Percentiles rank a stretch among this genome's conserved stretches.
Conservation (phyloP, 2,113 vertebrate species). For the Pantherophis guttatus region DNA sequence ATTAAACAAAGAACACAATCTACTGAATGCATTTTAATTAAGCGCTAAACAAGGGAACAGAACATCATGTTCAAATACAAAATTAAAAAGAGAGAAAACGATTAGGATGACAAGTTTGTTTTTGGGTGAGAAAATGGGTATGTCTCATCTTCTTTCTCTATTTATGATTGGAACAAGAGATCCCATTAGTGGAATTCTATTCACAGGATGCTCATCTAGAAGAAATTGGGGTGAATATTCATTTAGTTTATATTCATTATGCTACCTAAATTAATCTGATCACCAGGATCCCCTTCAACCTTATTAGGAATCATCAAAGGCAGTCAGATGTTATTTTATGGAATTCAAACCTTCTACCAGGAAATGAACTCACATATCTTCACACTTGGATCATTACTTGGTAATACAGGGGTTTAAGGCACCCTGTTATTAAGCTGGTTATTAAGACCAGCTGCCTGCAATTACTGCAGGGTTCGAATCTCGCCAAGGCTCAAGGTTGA, state of each 20-base stretch:
- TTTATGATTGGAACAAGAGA: not conserved
- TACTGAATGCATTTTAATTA: not conserved
- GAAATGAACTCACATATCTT: not conserved
- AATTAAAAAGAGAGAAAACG: not conserved
- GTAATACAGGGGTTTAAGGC: too few species aligned
- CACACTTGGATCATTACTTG: not conserved
- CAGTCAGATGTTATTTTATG: not conserved
- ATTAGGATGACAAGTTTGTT: not conserved
- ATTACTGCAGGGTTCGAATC: too few species aligned
- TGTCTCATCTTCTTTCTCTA: not conserved
- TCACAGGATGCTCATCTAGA: not conserved
- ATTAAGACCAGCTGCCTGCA: too few species aligned
- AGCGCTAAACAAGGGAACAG: not conserved
- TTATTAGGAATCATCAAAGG: not conserved
- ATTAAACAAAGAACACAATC: conserved; percentile 29
- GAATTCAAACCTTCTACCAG: not conserved
- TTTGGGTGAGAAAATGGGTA: not conserved
- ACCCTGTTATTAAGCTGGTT: too few species aligned
- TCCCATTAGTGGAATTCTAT: too few species aligned
- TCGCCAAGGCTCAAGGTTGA: too few species aligned
- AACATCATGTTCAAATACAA: conserved; percentile 2
- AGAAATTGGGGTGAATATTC: not conserved
- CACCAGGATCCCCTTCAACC: not conserved
- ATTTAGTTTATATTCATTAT: not conserved
- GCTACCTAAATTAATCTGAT: not conserved